phyloP scores from a whole-genome alignment of 2,888 invertebrate genomes.

The Alsophila aescularia region DNA sequence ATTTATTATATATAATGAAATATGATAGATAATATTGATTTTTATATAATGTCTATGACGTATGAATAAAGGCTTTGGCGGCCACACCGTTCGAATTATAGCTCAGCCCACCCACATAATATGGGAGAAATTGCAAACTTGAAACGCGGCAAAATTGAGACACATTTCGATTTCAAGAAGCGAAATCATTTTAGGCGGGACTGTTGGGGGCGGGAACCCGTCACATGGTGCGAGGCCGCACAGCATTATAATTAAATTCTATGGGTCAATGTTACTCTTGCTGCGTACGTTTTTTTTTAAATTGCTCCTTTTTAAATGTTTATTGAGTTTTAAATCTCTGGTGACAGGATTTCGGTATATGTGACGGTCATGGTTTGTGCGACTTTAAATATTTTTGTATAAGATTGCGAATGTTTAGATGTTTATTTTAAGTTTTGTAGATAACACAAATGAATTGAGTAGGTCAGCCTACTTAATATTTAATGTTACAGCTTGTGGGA shows the following conservation, averaged over 20 bases:
- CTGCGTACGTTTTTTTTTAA: slow-evolving; percentile 33
- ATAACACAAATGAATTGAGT: not conserved
- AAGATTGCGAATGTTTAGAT: not conserved
- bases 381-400: slow-evolving; percentile 4
- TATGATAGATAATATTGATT: no score
- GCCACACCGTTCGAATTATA: slow-evolving; percentile 19
- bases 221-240: slow-evolving; percentile 51
- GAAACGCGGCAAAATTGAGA: slow-evolving; percentile 64
- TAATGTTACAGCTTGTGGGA: not conserved
- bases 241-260: slow-evolving; percentile 56
- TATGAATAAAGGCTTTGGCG: not conserved
- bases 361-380: slow-evolving; percentile 14
- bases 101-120: slow-evolving; percentile 44
- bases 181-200: slow-evolving; percentile 61
- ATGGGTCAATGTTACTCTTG: slow-evolving; percentile 42
- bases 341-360: slow-evolving; percentile 23
- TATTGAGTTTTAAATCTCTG: slow-evolving; percentile 30
- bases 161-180: slow-evolving; percentile 68
- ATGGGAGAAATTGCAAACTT: slow-evolving; percentile 62
- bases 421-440: not conserved
- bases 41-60: no score
- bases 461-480: not conserved
- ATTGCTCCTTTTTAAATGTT: slow-evolving; percentile 33
- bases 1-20: no score
- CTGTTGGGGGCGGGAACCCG: slow-evolving; percentile 59